Percentiles rank a stretch among this genome's conserved stretches.
phyloP scores from a whole-genome alignment of 2,113 vertebrate species.

The Pteropus alecto region DNA sequence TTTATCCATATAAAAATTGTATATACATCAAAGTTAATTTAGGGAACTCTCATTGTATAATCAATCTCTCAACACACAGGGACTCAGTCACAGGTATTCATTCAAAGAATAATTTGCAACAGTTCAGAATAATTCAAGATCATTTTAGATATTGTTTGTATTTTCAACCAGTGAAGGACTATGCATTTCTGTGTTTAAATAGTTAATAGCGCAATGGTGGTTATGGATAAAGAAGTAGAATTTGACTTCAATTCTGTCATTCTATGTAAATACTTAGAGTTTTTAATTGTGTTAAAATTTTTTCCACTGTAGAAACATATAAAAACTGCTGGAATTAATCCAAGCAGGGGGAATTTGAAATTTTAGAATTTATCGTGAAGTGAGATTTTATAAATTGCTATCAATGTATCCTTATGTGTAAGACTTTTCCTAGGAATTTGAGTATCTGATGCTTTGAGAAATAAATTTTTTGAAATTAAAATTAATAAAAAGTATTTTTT shows the following conservation, averaged over 20 bases:
- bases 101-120: not conserved
- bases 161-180: not conserved
- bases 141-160: not conserved
- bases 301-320: not conserved
- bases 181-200: not conserved
- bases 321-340: not conserved
- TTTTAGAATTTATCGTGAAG: not conserved
- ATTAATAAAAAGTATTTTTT: not conserved
- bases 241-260: not conserved
- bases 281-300: not conserved
- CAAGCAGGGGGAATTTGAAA: not conserved
- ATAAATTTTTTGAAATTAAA: not conserved
- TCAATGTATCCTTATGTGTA: not conserved
- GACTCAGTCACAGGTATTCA: not conserved
- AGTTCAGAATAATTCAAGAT: not conserved
- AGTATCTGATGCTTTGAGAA: not conserved
- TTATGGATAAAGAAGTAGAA: not conserved
- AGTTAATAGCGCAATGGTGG: not conserved
- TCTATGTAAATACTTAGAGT: not conserved
- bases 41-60: not conserved
- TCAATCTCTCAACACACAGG: not conserved
- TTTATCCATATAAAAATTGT: not conserved
- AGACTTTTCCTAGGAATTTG: not conserved
- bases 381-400: not conserved
- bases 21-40: not conserved